Percentiles rank a stretch among this genome's conserved stretches.
Evolutionary conservation across 2,888 invertebrate genomes (phyloP).

Genomic region (Torymus texanus): DNA sequence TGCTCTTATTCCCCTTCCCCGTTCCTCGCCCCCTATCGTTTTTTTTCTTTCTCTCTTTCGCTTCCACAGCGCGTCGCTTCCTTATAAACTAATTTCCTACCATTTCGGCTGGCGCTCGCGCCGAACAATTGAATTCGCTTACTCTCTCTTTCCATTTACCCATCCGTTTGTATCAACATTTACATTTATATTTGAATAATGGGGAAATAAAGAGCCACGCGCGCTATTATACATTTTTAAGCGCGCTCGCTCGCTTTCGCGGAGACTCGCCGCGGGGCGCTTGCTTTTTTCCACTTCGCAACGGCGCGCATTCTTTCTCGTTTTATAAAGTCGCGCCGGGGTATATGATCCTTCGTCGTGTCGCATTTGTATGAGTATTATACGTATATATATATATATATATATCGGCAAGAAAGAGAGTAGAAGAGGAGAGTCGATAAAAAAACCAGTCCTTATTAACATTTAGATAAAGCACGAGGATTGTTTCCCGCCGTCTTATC

Average conservation of each 20-base stretch:
- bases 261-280: constrained; percentile 67
- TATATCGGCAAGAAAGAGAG: neutral
- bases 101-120: constrained; percentile 63
- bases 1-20: neutral
- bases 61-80: constrained; percentile 66
- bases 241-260: constrained; percentile 66
- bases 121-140: constrained; percentile 73
- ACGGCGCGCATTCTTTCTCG: constrained; percentile 32
- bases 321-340: constrained; percentile 12
- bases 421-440: constrained; percentile 39
- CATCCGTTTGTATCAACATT: constrained; percentile 76
- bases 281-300: constrained; percentile 45
- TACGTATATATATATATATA: no score
- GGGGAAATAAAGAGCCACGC: constrained; percentile 72
- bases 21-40: neutral
- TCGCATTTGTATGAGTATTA: no score
- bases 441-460: constrained; percentile 67
- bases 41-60: constrained; percentile 14
- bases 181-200: constrained; percentile 76
- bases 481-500: constrained; percentile 31
- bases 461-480: constrained; percentile 70
- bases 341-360: constrained; percentile 52
- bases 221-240: constrained; percentile 67
- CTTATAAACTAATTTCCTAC: constrained; percentile 74
- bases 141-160: constrained; percentile 72